Percentiles rank a stretch among this genome's conserved stretches.
Evolutionary conservation across 2,113 vertebrate species (phyloP).

Genomic region (Sialia sialis): DNA sequence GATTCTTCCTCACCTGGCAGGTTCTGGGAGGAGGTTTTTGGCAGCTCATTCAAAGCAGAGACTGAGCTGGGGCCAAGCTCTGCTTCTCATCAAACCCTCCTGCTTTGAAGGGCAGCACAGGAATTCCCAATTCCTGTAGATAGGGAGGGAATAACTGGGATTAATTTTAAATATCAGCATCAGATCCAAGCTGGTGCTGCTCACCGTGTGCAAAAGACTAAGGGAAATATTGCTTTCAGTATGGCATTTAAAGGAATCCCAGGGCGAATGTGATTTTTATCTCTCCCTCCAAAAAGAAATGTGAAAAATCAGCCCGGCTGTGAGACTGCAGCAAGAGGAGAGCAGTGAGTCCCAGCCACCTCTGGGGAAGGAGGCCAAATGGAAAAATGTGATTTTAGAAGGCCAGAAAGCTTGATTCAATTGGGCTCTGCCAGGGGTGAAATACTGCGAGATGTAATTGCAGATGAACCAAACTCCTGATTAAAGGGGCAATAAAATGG

Average conservation of each 20-base stretch:
- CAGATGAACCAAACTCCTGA: background rate
- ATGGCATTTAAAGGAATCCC: slow-evolving; percentile 17
- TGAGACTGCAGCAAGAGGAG: background rate
- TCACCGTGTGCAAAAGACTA: background rate
- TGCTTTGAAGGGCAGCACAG: background rate
- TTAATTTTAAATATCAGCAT: background rate
- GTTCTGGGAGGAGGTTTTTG: background rate
- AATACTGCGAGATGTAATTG: background rate
- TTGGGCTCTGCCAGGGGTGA: background rate
- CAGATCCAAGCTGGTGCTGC: background rate
- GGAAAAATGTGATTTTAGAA: background rate
- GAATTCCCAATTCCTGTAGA: background rate
- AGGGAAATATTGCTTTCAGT: background rate
- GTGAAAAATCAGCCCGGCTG: background rate
- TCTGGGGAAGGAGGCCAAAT: background rate
- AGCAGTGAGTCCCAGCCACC: background rate
- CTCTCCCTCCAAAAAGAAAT: background rate
- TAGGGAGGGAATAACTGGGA: background rate
- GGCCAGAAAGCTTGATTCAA: background rate
- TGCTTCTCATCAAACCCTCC: background rate
- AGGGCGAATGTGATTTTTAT: background rate
- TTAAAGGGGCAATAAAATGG: background rate
- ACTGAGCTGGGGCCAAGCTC: background rate
- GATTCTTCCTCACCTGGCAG: background rate
- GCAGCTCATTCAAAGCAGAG: background rate